Conservation (phyloP, 2,888 invertebrate genomes). For the Drosophila aldrichi region DNA sequence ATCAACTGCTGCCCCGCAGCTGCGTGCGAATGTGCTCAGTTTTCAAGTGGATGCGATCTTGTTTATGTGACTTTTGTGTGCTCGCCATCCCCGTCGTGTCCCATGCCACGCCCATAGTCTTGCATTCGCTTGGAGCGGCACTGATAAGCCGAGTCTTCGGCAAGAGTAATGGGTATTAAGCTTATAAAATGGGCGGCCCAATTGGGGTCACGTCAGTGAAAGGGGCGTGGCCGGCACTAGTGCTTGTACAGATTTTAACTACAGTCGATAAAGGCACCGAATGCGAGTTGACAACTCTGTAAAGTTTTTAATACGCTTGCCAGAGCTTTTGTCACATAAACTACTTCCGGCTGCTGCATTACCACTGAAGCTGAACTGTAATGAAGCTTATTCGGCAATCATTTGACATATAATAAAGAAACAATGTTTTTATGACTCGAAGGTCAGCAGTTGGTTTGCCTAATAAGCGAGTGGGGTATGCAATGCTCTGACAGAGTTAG, state of each 20-base stretch:
- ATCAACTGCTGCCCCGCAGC: slow-evolving; percentile 15
- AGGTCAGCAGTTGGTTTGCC: background rate
- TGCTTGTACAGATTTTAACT: slow-evolving; percentile 24
- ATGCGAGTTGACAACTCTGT: slow-evolving; percentile 18
- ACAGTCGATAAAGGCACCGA: slow-evolving; percentile 33
- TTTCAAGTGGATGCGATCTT: slow-evolving; percentile 75
- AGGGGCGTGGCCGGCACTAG: slow-evolving; percentile 4
- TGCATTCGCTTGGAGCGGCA: slow-evolving; percentile 15
- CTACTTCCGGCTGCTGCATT: background rate
- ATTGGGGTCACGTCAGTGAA: slow-evolving; percentile 34
- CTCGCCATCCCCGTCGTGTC: background rate
- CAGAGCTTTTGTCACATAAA: background rate
- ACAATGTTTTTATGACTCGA: too few species aligned
- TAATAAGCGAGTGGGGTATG: background rate
- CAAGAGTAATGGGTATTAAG: slow-evolving; percentile 42
- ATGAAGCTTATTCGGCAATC: background rate
- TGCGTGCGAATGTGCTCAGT: slow-evolving; percentile 56
- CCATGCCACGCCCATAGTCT: background rate
- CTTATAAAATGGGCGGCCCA: slow-evolving; percentile 45
- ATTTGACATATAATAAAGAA: background rate
- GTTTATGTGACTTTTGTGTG: slow-evolving; percentile 69
- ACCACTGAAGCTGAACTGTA: background rate
- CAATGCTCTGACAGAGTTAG: background rate
- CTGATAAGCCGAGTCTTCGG: slow-evolving; percentile 25
- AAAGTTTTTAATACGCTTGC: slow-evolving; percentile 2